phyloP scores from a whole-genome alignment of 2,797 vertebrate genomes.

The Eremophila alpestris region DNA sequence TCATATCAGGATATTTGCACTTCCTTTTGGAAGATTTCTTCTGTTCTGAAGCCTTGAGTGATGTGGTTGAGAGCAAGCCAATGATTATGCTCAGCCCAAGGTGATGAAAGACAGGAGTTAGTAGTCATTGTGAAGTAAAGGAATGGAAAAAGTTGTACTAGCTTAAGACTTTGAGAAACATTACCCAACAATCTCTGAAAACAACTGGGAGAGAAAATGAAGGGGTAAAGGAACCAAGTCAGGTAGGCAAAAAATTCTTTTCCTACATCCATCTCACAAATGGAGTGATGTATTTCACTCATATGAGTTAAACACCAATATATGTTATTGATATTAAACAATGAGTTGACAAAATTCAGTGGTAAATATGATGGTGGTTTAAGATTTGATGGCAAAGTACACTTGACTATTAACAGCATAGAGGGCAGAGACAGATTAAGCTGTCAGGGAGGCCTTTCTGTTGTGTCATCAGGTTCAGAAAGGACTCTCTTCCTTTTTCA shows the following conservation, averaged over 20 bases:
- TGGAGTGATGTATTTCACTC: not conserved
- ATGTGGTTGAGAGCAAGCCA: not conserved
- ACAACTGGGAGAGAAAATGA: fast-evolving
- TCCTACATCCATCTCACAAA: not conserved
- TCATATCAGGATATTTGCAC: not conserved
- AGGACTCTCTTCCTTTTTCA: not conserved
- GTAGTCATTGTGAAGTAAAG: not conserved
- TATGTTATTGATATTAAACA: not conserved
- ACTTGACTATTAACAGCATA: fast-evolving
- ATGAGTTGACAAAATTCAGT: not conserved
- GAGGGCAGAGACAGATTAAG: not conserved
- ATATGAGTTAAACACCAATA: not conserved
- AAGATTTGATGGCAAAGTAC: not conserved
- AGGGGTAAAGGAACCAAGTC: not conserved
- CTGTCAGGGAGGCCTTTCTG: not conserved
- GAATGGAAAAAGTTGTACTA: not conserved
- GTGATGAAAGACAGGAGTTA: not conserved
- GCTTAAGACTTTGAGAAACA: not conserved
- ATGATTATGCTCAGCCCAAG: not conserved
- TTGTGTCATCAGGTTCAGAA: not conserved
- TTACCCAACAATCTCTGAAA: not conserved
- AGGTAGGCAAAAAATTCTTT: not conserved
- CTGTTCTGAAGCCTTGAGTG: not conserved
- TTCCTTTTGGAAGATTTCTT: slow-evolving; percentile 5
- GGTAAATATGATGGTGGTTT: not conserved